These are phyloP conservation scores for Branchellion lobata DNA, from an alignment of 2,888 invertebrate genomes.

Conservation along the genomic window DNA sequence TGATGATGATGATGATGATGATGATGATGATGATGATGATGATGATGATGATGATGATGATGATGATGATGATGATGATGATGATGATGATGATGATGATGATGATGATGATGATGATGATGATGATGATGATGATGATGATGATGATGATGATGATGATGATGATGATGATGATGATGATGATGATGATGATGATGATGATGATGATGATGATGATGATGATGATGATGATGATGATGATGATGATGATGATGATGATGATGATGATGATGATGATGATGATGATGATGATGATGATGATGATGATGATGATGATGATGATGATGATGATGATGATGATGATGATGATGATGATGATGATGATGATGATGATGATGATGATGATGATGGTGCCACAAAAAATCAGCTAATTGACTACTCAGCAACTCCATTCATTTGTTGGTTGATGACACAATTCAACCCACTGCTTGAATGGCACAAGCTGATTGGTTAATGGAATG, in stretches of 20 bases:
- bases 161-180: conserved; percentile 37
- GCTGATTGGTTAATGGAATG: too few relatives aligned
- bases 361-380: conserved; percentile 40
- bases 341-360: conserved; percentile 37
- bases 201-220: conserved; percentile 37
- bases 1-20: conserved; percentile 40
- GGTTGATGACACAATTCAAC: too few relatives aligned
- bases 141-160: conserved; percentile 40
- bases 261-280: conserved; percentile 37
- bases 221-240: conserved; percentile 40
- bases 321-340: conserved; percentile 40
- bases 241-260: conserved; percentile 37
- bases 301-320: conserved; percentile 37
- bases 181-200: conserved; percentile 40
- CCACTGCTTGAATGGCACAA: too few relatives aligned
- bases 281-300: conserved; percentile 39
- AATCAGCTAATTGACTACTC: too few relatives aligned
- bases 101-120: conserved; percentile 39
- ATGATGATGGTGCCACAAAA: conserved; percentile 52
- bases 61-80: conserved; percentile 37
- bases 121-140: conserved; percentile 37
- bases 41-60: conserved; percentile 40
- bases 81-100: conserved; percentile 37
- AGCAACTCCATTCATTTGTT: too few relatives aligned
- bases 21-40: conserved; percentile 37